Percentiles rank a stretch among this genome's conserved stretches.
These are phyloP conservation scores for Megalopta genalis DNA, from an alignment of 1,140 invertebrate genomes.

Conservation along the genomic window DNA sequence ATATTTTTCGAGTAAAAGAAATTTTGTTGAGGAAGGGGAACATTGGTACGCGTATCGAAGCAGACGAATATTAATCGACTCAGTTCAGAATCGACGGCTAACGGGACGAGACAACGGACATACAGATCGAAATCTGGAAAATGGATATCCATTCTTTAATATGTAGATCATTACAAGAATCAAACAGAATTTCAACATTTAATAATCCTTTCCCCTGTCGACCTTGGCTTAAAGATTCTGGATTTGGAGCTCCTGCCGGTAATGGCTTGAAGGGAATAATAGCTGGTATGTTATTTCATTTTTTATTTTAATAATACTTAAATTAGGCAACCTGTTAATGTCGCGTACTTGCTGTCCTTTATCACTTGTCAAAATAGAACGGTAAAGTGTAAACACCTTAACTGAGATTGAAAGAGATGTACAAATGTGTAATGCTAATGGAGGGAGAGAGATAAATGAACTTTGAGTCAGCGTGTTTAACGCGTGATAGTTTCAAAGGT, in stretches of 20 bases:
- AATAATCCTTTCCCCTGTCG: slow-evolving; percentile 82
- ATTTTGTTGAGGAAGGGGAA: slow-evolving; percentile 49
- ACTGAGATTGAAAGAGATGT: neutral
- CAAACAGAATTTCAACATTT: slow-evolving; percentile 52
- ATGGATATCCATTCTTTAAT: slow-evolving; percentile 54
- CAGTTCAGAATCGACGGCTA: slow-evolving; percentile 45
- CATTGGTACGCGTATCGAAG: slow-evolving; percentile 27
- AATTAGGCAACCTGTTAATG: neutral
- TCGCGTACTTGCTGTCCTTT: neutral
- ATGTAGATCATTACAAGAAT: slow-evolving; percentile 15
- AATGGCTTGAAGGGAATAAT: slow-evolving; percentile 89
- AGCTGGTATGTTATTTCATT: slow-evolving; percentile 82
- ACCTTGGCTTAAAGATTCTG: slow-evolving; percentile 86
- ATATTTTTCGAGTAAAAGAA: slow-evolving; percentile 33
- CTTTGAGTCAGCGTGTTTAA: slow-evolving; percentile 24
- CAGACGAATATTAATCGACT: slow-evolving; percentile 47
- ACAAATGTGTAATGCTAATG: neutral
- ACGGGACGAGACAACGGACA: neutral
- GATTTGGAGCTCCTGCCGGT: slow-evolving; percentile 84
- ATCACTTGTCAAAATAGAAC: neutral
- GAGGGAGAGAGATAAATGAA: slow-evolving; percentile 18
- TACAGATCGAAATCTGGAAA: neutral
- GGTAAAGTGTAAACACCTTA: neutral
- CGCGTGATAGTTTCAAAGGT: slow-evolving; percentile 41
- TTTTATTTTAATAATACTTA: neutral